phyloP scores from a whole-genome alignment of 2,113 vertebrate species.

The Sphaerodactylus townsendi region DNA sequence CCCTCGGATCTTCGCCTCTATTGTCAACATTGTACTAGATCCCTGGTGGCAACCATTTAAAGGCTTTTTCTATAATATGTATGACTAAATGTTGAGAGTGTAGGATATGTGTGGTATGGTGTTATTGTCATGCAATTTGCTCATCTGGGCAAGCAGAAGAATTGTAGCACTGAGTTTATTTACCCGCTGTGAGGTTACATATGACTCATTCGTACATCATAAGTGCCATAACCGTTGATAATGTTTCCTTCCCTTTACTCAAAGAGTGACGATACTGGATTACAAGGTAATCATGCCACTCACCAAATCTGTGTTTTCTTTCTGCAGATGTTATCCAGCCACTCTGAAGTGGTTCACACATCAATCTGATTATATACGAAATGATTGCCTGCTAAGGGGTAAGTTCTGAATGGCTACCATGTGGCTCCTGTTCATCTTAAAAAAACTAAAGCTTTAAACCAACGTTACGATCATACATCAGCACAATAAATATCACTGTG shows the following conservation, averaged over 20 bases:
- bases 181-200: no score
- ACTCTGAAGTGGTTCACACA: background rate
- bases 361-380: background rate
- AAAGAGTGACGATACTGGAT: background rate
- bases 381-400: background rate
- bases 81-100: no score
- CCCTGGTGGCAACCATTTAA: no score
- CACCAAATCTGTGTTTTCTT: background rate
- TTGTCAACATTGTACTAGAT: no score
- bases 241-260: background rate
- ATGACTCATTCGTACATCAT: background rate
- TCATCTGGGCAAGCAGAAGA: background rate
- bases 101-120: background rate
- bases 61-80: no score
- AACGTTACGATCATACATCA: background rate
- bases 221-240: background rate
- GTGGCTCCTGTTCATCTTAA: slow-evolving; percentile 9
- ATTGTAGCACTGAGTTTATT: background rate
- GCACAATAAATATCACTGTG: background rate
- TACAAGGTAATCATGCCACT: background rate
- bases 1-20: no score
- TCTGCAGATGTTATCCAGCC: background rate
- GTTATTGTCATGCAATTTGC: background rate
- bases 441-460: slow-evolving; percentile 55
- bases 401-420: background rate